These are phyloP conservation scores for Orchestia grillus DNA, from an alignment of 1,140 invertebrate genomes.

Conservation along the genomic window DNA sequence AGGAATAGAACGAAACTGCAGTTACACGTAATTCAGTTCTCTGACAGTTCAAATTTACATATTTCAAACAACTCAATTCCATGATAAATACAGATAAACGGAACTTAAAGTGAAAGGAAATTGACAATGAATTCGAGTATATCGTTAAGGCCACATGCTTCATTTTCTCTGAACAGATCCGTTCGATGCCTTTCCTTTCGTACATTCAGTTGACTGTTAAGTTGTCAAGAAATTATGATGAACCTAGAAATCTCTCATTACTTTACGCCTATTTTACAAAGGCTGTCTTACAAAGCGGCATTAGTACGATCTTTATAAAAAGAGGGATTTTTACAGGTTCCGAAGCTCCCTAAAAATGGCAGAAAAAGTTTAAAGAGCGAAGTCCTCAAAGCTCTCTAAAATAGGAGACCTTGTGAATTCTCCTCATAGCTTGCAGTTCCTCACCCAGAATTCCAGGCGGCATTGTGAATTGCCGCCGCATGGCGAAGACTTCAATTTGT, in stretches of 20 bases:
- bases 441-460: not conserved
- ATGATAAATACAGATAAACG: not conserved
- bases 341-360: not conserved
- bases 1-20: not conserved
- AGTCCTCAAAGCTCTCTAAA: not conserved
- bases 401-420: not conserved
- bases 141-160: not conserved
- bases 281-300: not conserved
- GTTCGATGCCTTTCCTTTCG: not conserved
- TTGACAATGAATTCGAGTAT: not conserved
- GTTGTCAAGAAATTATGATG: not conserved
- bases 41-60: not conserved
- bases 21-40: not conserved
- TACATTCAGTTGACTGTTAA: not conserved
- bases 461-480: not conserved
- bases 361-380: not conserved
- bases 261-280: not conserved
- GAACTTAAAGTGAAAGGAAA: not conserved
- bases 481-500: constrained; percentile 4
- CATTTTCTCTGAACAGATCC: not conserved
- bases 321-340: not conserved
- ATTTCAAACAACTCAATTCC: not conserved
- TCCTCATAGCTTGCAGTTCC: not conserved
- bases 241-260: not conserved
- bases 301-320: not conserved